Conservation (phyloP, 2,797 vertebrate genomes). For the Melanotaenia boesemani region DNA sequence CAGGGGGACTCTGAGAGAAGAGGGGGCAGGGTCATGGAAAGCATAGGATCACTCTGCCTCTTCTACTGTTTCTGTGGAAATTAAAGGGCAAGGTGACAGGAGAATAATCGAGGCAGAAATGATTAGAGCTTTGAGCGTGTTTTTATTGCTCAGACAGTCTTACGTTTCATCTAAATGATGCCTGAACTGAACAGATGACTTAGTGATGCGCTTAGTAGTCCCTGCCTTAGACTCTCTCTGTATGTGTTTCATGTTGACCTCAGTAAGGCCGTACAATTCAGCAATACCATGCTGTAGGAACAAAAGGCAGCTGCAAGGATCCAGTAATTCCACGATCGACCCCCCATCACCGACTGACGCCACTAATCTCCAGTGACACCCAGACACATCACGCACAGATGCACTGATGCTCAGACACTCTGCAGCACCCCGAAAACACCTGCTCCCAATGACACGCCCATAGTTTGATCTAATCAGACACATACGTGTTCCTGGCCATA, state of each 20-base stretch:
- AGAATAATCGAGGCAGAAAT: constrained; percentile 31
- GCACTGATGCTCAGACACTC: constrained; percentile 30
- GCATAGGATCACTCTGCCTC: constrained; percentile 28
- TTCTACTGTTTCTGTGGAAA: constrained; percentile 23
- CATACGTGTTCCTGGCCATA: not conserved
- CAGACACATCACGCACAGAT: constrained; percentile 37
- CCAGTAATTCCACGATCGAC: constrained; percentile 52
- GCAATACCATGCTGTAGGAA: constrained; percentile 45
- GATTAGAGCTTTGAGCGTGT: constrained; percentile 28
- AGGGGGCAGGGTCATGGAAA: constrained; percentile 11
- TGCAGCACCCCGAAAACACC: constrained; percentile 33
- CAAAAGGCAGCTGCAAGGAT: constrained; percentile 42
- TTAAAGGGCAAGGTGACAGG: constrained; percentile 41
- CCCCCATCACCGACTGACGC: constrained; percentile 30
- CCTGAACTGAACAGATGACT: not conserved
- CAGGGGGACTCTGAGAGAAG: constrained; percentile 28
- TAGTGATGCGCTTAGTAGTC: not conserved
- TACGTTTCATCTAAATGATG: not conserved
- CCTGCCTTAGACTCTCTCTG: constrained; percentile 17
- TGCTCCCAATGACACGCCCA: constrained; percentile 37
- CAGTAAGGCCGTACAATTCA: not conserved
- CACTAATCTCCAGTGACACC: constrained; percentile 62
- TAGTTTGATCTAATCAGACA: constrained; percentile 37
- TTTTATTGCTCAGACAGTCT: constrained; percentile 18
- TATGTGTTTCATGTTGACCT: constrained; percentile 9